Percentiles rank a stretch among this genome's conserved stretches.
Conservation (phyloP, 1,140 invertebrate species). For the Dreissena rostriformis region DNA sequence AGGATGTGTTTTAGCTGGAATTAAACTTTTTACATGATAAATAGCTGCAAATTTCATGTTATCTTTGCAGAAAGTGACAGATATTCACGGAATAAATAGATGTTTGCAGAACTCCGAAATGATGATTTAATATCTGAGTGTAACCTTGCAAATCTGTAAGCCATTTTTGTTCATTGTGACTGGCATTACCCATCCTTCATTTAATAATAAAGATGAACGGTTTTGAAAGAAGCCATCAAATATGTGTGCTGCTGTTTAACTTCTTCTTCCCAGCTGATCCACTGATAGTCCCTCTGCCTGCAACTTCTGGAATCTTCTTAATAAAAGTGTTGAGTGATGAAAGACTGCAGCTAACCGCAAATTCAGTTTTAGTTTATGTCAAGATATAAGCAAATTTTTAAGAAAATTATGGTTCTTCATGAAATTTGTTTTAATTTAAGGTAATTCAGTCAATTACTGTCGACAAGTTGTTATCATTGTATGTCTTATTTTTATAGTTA, state of each 20-base stretch:
- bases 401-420: no score
- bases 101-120: neutral
- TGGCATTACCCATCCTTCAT: constrained; percentile 51
- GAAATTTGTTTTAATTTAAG: no score
- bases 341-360: no score
- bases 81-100: constrained; percentile 25
- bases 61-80: constrained; percentile 29
- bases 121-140: constrained; percentile 31
- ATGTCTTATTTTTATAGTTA: no score
- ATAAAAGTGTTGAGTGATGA: neutral
- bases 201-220: constrained; percentile 47
- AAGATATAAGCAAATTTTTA: no score
- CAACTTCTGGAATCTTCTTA: constrained; percentile 28
- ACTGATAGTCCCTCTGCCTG: neutral
- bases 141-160: constrained; percentile 37
- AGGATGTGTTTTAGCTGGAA: neutral
- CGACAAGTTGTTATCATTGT: no score
- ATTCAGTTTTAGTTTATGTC: no score
- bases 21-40: neutral
- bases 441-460: no score
- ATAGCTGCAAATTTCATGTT: constrained; percentile 1
- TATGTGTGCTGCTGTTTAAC: neutral
- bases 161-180: constrained; percentile 55
- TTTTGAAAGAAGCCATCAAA: constrained; percentile 8
- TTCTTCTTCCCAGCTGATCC: neutral